A percentile compares a stretch with the other conserved stretches of the same genome.
These are phyloP conservation scores for Falco novaeseelandiae DNA, from an alignment of 2,797 vertebrate genomes.

Conservation along the genomic window DNA sequence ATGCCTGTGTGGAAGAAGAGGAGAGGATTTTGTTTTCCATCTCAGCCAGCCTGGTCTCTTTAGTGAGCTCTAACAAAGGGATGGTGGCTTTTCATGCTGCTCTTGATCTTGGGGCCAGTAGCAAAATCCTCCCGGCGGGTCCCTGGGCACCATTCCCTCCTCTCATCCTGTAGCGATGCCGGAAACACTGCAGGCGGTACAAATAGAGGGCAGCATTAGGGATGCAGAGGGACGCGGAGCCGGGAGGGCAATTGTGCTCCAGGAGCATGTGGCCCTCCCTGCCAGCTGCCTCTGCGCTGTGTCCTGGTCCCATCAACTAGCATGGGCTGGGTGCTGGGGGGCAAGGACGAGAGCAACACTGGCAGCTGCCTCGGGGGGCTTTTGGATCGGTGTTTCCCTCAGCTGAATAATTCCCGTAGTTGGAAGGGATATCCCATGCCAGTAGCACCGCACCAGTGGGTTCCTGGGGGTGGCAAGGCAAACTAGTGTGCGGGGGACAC, in stretches of 20 bases:
- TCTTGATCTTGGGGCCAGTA: conserved; percentile 43
- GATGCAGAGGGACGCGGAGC: background rate
- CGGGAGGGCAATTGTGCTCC: background rate
- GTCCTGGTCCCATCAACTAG: background rate
- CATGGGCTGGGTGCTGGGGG: background rate
- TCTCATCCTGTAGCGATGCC: background rate
- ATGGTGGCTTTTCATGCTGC: conserved; percentile 31
- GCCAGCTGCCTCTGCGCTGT: fast-evolving
- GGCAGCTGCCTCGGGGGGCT: fast-evolving
- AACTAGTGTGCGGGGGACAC: background rate
- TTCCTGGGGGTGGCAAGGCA: too few relatives aligned
- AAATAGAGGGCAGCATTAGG: background rate
- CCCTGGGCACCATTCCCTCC: background rate
- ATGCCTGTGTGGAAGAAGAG: background rate
- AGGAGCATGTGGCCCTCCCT: background rate
- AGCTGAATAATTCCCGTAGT: fast-evolving
- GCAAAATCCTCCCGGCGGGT: background rate
- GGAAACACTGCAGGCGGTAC: background rate
- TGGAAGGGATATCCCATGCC: background rate
- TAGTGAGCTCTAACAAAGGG: conserved; percentile 19
- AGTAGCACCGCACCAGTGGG: background rate
- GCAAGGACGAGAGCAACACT: fast-evolving
- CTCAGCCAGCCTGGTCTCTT: background rate
- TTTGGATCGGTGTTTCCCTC: background rate
- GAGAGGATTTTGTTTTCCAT: background rate